Percentiles rank a stretch among this genome's conserved stretches.
phyloP scores from a whole-genome alignment of 2,113 vertebrate species.

The Zosterops lateralis region DNA sequence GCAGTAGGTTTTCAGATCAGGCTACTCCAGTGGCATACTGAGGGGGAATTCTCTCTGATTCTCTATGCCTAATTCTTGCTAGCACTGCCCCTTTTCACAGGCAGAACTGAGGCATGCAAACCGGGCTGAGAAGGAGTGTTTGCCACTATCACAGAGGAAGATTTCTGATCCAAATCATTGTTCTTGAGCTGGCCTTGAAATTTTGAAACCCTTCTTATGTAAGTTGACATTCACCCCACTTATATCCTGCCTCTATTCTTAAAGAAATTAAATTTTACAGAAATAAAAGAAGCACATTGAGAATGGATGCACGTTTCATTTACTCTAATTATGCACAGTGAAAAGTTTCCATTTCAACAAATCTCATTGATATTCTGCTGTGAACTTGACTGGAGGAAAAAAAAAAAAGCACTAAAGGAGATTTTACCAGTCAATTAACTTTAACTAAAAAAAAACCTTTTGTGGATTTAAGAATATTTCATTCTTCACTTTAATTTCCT shows the following conservation, averaged over 20 bases:
- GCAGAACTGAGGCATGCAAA: not conserved
- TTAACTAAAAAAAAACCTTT: not conserved
- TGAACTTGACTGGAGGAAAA: constrained; percentile 33
- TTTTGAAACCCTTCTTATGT: not conserved
- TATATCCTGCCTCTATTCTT: not conserved
- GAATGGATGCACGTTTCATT: constrained; percentile 65
- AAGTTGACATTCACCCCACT: not conserved
- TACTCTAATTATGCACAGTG: constrained; percentile 67
- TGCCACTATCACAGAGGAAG: not conserved
- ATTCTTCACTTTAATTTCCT: constrained; percentile 3
- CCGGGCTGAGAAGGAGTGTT: not conserved
- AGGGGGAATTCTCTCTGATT: not conserved
- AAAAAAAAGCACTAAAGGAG: constrained; percentile 26
- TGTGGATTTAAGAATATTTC: constrained; percentile 45
- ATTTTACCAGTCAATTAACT: constrained; percentile 47
- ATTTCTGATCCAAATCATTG: not conserved
- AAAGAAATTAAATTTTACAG: constrained; percentile 60
- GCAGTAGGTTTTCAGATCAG: not conserved
- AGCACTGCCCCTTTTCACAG: not conserved
- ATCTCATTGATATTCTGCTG: constrained; percentile 64
- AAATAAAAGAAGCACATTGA: constrained; percentile 64
- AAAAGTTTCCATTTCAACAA: constrained; percentile 73
- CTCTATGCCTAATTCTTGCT: not conserved
- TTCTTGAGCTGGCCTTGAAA: not conserved
- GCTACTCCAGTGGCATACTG: not conserved